These are phyloP conservation scores for Morone saxatilis DNA, from an alignment of 2,113 vertebrate species.

Conservation along the genomic window DNA sequence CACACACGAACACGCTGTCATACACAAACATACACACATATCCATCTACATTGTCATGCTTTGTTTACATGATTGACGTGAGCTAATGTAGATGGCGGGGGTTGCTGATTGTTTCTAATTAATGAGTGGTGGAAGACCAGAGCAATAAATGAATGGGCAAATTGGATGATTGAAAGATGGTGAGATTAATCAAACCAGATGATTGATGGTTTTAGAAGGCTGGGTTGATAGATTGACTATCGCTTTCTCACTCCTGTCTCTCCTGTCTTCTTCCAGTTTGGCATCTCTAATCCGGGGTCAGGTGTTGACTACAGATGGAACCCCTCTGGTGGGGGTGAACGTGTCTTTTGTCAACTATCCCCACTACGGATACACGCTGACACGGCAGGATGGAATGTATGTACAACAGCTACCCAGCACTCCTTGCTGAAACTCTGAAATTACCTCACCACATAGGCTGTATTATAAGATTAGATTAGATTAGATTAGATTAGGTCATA, in stretches of 20 bases:
- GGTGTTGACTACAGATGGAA: conserved; percentile 97
- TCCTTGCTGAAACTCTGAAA: conserved; percentile 57
- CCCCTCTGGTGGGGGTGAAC: conserved; percentile 97
- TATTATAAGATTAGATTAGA: conserved; percentile 50
- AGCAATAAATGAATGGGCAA: conserved; percentile 64
- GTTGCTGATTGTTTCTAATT: conserved; percentile 76
- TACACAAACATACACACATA: background rate
- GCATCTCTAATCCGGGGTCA: conserved; percentile 97
- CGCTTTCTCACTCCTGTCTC: conserved; percentile 52
- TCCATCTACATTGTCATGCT: conserved; percentile 55
- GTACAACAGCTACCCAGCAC: conserved; percentile 79
- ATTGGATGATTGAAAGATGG: conserved; percentile 76
- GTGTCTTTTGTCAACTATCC: conserved; percentile 99
- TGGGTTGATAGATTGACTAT: conserved; percentile 50
- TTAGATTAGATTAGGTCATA: conserved; percentile 55
- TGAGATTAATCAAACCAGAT: conserved; percentile 73
- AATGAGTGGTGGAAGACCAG: conserved; percentile 67
- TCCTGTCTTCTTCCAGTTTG: conserved; percentile 86
- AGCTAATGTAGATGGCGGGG: conserved; percentile 59
- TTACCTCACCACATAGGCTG: conserved; percentile 67
- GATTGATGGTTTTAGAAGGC: conserved; percentile 63
- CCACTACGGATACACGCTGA: conserved; percentile 97
- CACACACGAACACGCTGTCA: background rate
- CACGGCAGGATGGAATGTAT: conserved; percentile 98
- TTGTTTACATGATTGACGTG: conserved; percentile 73